phyloP scores from a whole-genome alignment of 2,113 vertebrate species.

The Urocolius indicus region DNA sequence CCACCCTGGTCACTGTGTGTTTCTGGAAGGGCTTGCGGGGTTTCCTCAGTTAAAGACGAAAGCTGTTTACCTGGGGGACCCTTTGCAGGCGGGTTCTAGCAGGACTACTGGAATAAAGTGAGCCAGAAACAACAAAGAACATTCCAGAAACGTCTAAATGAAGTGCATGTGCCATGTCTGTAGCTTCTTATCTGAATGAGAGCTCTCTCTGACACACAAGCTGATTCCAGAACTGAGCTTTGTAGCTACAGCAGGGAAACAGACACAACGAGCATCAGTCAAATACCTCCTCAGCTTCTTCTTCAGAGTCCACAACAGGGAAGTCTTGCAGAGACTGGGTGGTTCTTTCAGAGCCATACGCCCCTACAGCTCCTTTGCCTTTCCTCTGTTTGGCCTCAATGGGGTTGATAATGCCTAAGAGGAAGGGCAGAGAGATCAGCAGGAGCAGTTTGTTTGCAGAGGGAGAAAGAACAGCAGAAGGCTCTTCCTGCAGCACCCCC shows the following conservation, averaged over 20 bases:
- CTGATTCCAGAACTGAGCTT: not conserved
- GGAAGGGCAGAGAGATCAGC: not conserved
- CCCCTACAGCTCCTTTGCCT: slow-evolving; percentile 97
- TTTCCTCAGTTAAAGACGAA: not conserved
- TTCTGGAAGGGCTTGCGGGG: too few species aligned
- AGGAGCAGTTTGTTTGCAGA: not conserved
- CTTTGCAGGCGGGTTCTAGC: not conserved
- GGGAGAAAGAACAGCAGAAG: not conserved
- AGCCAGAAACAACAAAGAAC: not conserved
- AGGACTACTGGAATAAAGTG: not conserved
- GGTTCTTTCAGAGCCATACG: slow-evolving; percentile 93
- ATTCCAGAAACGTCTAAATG: rapidly evolving
- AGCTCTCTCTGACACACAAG: not conserved
- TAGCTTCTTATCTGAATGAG: not conserved
- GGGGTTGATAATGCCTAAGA: slow-evolving; percentile 90
- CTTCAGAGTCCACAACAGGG: slow-evolving; percentile 92
- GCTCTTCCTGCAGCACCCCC: rapidly evolving
- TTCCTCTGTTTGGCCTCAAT: slow-evolving; percentile 98
- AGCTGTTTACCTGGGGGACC: rapidly evolving
- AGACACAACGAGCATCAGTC: not conserved
- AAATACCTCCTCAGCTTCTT: slow-evolving; percentile 93
- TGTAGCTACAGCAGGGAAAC: not conserved
- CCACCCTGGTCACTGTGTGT: not conserved
- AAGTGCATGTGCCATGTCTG: rapidly evolving
- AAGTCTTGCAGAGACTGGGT: slow-evolving; percentile 94